Evolutionary conservation across 2,113 vertebrate genomes (phyloP).

Genomic region (Ardeotis arabs): DNA sequence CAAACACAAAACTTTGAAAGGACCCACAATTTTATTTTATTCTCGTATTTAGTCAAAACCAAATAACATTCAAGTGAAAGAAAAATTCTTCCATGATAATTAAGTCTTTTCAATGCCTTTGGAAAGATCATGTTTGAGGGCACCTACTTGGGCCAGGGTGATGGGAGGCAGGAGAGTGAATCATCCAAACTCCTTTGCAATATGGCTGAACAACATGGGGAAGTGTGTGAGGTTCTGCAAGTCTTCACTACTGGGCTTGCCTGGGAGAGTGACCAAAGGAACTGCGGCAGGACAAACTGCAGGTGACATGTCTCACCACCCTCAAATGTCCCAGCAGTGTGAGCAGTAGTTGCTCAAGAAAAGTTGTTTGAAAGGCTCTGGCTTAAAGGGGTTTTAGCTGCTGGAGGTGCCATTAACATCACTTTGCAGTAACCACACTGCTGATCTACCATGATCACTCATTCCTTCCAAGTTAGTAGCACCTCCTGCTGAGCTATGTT

Average conservation of each 20-base stretch:
- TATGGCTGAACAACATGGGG: not conserved
- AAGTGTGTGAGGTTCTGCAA: not conserved
- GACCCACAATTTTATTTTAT: not conserved
- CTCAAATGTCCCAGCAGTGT: not conserved
- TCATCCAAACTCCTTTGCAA: not conserved
- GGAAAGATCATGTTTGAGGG: not conserved
- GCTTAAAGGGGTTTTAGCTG: not conserved
- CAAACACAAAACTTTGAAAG: not conserved
- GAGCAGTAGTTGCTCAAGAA: not conserved
- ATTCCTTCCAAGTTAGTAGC: not conserved
- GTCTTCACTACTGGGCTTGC: not conserved
- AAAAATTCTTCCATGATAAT: not conserved
- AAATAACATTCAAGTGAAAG: not conserved
- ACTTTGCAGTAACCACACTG: not conserved
- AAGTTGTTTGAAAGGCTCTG: not conserved
- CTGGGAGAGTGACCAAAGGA: not conserved
- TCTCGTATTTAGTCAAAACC: not conserved
- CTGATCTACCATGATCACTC: not conserved
- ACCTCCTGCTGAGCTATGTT: not conserved
- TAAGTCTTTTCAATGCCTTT: not conserved
- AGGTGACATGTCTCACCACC: not conserved
- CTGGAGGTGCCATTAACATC: not conserved
- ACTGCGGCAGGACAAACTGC: not conserved
- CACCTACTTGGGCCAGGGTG: not conserved
- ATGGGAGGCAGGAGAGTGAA: not conserved